These are phyloP conservation scores for Elgaria multicarinata DNA, from an alignment of 2,113 vertebrate species.

Conservation along the genomic window DNA sequence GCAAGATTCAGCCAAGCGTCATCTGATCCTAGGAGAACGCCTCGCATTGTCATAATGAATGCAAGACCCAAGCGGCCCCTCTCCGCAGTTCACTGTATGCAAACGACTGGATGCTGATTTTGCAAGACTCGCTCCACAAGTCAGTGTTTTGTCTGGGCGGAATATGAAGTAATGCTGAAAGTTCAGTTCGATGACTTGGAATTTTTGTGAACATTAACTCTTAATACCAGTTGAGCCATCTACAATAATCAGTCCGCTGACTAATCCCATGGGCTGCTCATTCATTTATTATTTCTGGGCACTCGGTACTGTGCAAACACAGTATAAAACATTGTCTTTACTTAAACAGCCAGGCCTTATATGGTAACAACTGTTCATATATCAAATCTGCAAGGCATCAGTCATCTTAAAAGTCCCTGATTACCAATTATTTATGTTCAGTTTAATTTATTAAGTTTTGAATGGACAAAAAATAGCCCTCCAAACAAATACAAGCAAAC, in stretches of 20 bases:
- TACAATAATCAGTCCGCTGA: background rate
- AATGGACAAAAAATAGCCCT: background rate
- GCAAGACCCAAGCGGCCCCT: background rate
- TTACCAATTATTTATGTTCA: background rate
- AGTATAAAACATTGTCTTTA: background rate
- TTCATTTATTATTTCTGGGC: fast-evolving
- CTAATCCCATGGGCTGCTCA: background rate
- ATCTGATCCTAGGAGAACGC: background rate
- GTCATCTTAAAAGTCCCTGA: background rate
- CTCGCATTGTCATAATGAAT: fast-evolving
- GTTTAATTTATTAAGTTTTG: background rate
- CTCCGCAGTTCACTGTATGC: background rate
- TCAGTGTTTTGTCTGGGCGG: background rate
- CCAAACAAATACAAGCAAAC: background rate
- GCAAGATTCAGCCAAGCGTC: fast-evolving
- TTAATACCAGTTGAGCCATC: background rate
- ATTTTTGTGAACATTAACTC: constrained; percentile 17
- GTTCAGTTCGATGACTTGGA: background rate
- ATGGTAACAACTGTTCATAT: background rate
- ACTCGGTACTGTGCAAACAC: background rate
- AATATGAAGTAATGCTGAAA: background rate
- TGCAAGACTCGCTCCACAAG: background rate
- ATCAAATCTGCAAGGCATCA: background rate
- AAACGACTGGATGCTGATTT: fast-evolving
- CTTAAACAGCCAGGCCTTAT: background rate